Evolutionary conservation across 2,113 vertebrate species (phyloP).

Genomic region (Eulemur rufifrons): DNA sequence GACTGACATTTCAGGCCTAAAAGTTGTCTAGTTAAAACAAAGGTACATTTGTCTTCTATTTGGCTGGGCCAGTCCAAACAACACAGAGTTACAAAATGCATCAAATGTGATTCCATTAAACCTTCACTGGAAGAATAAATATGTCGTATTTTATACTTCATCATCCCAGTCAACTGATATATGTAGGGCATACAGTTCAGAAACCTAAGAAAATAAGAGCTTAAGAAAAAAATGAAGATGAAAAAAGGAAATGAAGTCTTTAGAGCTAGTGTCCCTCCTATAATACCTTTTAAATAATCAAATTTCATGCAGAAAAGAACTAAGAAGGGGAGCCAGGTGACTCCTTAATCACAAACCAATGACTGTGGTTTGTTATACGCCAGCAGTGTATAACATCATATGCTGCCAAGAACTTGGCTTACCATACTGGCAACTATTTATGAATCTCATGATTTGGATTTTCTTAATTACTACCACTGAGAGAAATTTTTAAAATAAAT

Average conservation of each 20-base stretch:
- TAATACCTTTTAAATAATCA: not conserved
- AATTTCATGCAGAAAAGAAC: slow-evolving; percentile 39
- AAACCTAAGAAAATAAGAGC: slow-evolving; percentile 20
- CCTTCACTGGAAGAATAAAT: not conserved
- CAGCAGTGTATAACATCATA: not conserved
- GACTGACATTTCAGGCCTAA: not conserved
- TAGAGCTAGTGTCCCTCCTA: slow-evolving; percentile 4
- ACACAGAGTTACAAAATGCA: not conserved
- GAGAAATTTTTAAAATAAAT: slow-evolving; percentile 36
- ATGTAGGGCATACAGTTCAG: not conserved
- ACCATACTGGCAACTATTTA: slow-evolving; percentile 3
- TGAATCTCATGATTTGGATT: slow-evolving; percentile 57
- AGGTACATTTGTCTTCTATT: not conserved
- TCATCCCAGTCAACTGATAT: not conserved
- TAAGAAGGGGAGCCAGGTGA: not conserved
- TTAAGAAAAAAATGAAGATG: slow-evolving; percentile 19
- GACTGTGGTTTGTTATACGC: not conserved
- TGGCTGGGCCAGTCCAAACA: not conserved
- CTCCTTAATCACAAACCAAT: slow-evolving; percentile 46
- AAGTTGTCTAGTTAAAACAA: slow-evolving; percentile 9
- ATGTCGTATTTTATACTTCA: not conserved
- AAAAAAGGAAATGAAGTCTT: not conserved
- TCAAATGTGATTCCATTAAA: not conserved
- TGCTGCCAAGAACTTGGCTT: slow-evolving; percentile 58
- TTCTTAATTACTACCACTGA: slow-evolving; percentile 54